phyloP scores from a whole-genome alignment of 2,888 invertebrate species.

The Drosophila greeni region DNA sequence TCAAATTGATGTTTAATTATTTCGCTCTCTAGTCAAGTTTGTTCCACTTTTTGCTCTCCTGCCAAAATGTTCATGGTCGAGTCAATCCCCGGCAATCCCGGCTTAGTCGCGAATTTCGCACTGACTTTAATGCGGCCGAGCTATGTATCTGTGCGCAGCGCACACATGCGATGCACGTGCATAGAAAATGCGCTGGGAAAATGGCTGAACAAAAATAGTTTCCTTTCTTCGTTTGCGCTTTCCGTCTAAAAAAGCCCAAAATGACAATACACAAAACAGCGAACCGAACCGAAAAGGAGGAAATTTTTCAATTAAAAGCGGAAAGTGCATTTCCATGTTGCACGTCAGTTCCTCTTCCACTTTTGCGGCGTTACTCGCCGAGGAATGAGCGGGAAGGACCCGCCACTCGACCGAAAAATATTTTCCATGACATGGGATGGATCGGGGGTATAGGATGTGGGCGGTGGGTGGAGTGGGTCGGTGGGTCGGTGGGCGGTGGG shows the following conservation, averaged over 20 bases:
- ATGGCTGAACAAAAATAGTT: slow-evolving; percentile 50
- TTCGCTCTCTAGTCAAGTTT: slow-evolving; percentile 32
- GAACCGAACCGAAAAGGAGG: slow-evolving; percentile 44
- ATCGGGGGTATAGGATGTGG: slow-evolving; percentile 18
- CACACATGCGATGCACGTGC: slow-evolving; percentile 30
- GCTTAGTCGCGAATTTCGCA: slow-evolving; percentile 50
- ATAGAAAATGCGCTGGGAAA: slow-evolving; percentile 28
- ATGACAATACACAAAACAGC: slow-evolving; percentile 59
- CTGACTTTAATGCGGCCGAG: slow-evolving; percentile 52
- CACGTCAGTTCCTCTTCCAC: slow-evolving; percentile 59
- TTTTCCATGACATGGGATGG: slow-evolving; percentile 30
- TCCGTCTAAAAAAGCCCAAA: slow-evolving; percentile 47
- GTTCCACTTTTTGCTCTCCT: slow-evolving; percentile 9
- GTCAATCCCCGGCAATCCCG: slow-evolving; percentile 60
- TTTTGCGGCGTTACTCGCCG: slow-evolving; percentile 15
- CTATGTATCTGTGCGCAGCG: slow-evolving; percentile 13
- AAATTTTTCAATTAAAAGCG: slow-evolving; percentile 69
- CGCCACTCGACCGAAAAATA: slow-evolving; percentile 38
- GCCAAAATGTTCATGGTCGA: slow-evolving; percentile 52
- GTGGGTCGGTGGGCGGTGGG: neutral
- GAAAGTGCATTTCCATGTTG: slow-evolving; percentile 75
- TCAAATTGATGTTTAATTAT: slow-evolving; percentile 51
- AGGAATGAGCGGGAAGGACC: slow-evolving; percentile 2
- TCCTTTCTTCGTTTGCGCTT: slow-evolving; percentile 2
- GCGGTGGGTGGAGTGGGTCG: too few species aligned